Evolutionary conservation across 2,113 vertebrate genomes (phyloP).

Genomic region (Saiga tatarica): DNA sequence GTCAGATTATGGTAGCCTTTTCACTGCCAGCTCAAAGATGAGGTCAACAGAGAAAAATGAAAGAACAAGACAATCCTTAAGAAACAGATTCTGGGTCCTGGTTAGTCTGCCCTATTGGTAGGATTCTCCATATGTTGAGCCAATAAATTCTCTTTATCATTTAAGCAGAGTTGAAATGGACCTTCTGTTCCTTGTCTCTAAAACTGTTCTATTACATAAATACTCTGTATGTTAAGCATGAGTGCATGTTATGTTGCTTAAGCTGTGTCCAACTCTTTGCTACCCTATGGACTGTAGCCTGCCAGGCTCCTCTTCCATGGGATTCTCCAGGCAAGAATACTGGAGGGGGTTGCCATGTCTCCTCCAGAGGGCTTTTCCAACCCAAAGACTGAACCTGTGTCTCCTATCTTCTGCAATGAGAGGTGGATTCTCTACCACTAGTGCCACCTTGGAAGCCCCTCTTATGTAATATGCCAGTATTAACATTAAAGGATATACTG

Average conservation of each 20-base stretch:
- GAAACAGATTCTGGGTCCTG: neutral
- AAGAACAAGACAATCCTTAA: neutral
- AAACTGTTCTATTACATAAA: neutral
- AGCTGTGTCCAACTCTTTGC: rapidly evolving
- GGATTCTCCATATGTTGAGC: neutral
- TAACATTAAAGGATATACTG: neutral
- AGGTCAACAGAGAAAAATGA: neutral
- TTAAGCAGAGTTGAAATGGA: neutral
- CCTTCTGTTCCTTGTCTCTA: neutral
- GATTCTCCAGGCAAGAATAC: neutral
- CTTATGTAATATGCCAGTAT: neutral
- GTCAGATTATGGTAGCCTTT: neutral
- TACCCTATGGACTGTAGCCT: neutral
- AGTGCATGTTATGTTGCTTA: neutral
- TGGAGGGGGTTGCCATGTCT: neutral
- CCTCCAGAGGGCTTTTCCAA: neutral
- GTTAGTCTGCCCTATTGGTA: neutral
- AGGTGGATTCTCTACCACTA: neutral
- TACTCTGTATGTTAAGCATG: neutral
- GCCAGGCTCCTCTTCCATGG: neutral
- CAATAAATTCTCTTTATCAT: neutral
- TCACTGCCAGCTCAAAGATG: neutral
- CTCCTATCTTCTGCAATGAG: neutral
- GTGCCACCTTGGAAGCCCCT: neutral
- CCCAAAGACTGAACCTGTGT: neutral